Evolutionary conservation across 2,113 vertebrate genomes (phyloP), one percentile per base, ranked within the genome.

Genomic region (Todiramphus chloris): DNA sequence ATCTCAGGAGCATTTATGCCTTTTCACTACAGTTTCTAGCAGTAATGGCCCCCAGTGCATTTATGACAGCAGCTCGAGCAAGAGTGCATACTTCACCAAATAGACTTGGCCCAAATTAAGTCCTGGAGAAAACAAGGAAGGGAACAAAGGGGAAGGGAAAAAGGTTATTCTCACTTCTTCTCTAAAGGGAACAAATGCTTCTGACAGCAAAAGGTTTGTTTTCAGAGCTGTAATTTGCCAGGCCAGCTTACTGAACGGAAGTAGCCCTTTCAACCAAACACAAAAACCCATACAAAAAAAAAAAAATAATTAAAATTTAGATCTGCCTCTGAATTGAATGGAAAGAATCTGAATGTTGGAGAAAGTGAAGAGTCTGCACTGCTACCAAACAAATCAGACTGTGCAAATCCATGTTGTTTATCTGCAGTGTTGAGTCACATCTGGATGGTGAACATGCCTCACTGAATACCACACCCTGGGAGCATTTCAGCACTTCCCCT

Each of bases 341-440:
- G 84, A 73, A 20, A 75, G 10, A 50, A 70, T 64, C 1, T 85
- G 31, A 51, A 64, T 3, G 16, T 18, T 50, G 72, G 43, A 83
- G 58, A 81, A 77, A 63, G 18, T 27, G 43, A 83, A 35, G 53
- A 89, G 55, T 28, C 66, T 91, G 69, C 60, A 30, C 0, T 77
- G 53, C 66, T 50, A 60, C 35, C 64, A 89, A 43, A 68, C n/a
- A 89, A 92, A 84, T 24, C 56, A 31, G 59, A 70, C 10, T 43
- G 15, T 64, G 66, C 76, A 94, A 94, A 82, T 31, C 35, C 46
- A 63, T 19, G 30, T 10, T 30, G 39, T 77, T 93, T 68, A 74
- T 50, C 82, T 75, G 53, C 55, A 82, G 46, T 48, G 82, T 72
- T 97, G 81, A 94, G 80, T 94, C 95, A 90, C 62, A 83, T 39